Conservation (phyloP, 2,888 invertebrate genomes). For the Cyclophora punctaria region DNA sequence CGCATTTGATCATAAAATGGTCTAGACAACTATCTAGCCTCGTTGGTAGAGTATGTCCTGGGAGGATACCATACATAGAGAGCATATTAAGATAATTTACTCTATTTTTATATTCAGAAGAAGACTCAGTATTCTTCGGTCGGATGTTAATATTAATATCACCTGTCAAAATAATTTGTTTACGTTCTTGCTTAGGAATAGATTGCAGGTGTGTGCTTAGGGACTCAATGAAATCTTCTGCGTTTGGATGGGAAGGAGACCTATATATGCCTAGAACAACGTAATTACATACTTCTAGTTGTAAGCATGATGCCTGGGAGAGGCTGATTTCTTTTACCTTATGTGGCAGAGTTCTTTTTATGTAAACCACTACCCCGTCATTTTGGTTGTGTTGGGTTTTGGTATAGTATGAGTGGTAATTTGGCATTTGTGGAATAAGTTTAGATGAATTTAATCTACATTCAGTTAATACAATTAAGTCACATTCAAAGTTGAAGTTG, state of each 20-base stretch:
- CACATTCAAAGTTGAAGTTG: neutral
- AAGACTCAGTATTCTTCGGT: neutral
- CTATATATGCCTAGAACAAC: neutral
- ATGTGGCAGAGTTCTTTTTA: neutral
- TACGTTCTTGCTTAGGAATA: neutral
- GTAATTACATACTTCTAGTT: neutral
- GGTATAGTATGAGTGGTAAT: neutral
- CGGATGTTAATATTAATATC: neutral
- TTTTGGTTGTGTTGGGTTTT: neutral
- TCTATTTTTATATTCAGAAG: neutral
- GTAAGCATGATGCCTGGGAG: neutral
- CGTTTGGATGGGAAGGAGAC: neutral
- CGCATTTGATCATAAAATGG: neutral
- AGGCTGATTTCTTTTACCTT: neutral
- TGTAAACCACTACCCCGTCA: neutral
- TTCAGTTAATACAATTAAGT: neutral
- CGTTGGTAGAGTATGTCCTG: neutral
- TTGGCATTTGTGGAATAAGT: neutral
- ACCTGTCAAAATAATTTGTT: constrained; percentile 1
- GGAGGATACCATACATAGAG: neutral
- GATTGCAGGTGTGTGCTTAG: neutral
- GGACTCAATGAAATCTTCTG: neutral
- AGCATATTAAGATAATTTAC: neutral
- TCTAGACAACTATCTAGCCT: neutral
- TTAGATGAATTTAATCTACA: neutral